Base-by-base conservation (phyloP, 2,113 vertebrate genomes). In the Sturnus vulgaris region DNA sequence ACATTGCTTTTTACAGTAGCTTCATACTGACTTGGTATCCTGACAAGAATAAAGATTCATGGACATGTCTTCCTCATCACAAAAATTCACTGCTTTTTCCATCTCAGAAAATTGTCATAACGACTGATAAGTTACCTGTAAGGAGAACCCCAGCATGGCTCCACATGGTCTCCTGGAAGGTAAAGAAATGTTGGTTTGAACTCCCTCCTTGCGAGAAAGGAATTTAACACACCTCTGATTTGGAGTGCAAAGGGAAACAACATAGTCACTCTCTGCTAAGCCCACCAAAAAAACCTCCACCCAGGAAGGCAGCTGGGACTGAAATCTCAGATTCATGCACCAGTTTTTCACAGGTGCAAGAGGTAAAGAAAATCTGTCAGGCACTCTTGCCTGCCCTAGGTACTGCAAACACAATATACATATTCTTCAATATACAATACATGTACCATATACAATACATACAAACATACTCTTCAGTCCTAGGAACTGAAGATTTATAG, bases 241-340 rank as follows among this genome's bases (percentile, higher is more conserved):
- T 61, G 18, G 40, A 17, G 15, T 3, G 7, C 0, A 10, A 66
- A 82, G 28, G 4, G 5, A 46, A 66, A 20, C 2, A 3, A 19
- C 15, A 3, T 3, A 14, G 11, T 24, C 42, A 71, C 6, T 66
- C 17, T 21, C 39, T 49, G 31, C 47, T 22, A 39, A 63, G 47
- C 35, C 60, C 31, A 5, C 9, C 12, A 21, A 15, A 37, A 28
- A 2, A 4, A 57, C 11, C 5, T 66, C 28, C 24, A 37, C 13
- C 22, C 25, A 31, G 28, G 14, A 40, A 44, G 10, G 52, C 35
- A 55, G 9, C 20, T 75, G 39, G 13, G 17, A 25, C 33, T n/a
- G 23, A 63, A 71, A 63, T 30, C 56, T 63, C n/a, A 49, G 15
- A 59, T 49, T 78, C 14, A 4, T n/a, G 5, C 24, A 56, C 13